phyloP scores from a whole-genome alignment of 1,140 invertebrate species.

The Rhysida immarginata region DNA sequence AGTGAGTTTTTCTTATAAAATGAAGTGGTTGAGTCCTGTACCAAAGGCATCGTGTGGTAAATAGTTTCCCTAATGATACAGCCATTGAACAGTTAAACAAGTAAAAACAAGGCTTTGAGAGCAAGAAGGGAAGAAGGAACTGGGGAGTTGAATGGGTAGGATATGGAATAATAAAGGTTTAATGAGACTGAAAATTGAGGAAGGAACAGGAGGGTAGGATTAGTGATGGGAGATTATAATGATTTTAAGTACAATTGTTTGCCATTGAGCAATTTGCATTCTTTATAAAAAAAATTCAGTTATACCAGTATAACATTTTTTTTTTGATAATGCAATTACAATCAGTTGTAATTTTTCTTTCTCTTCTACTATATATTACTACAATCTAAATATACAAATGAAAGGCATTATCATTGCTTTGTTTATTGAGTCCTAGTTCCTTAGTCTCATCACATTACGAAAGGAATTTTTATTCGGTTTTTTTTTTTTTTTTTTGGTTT shows the following conservation, averaged over 20 bases:
- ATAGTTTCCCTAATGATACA: background rate
- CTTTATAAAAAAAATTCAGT: background rate
- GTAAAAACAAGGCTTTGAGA: too few species aligned
- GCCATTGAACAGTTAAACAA: too few species aligned
- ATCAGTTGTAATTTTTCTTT: background rate
- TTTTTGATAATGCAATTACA: background rate
- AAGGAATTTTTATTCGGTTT: too few species aligned
- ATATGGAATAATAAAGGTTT: background rate
- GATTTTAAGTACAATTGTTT: background rate
- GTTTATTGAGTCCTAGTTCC: background rate
- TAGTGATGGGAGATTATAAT: background rate
- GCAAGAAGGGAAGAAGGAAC: background rate
- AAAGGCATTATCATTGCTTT: background rate
- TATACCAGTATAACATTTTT: background rate
- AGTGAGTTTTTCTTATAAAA: background rate
- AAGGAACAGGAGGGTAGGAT: background rate
- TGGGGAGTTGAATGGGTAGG: background rate
- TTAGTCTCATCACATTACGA: background rate
- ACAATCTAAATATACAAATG: background rate
- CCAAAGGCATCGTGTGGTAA: background rate
- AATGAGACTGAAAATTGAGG: background rate
- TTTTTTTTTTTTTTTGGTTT: too few species aligned
- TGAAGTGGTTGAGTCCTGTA: background rate
- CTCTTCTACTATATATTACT: background rate
- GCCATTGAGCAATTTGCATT: background rate